phyloP scores from a whole-genome alignment of 2,888 invertebrate genomes.

The Parnassius mnemosyne region DNA sequence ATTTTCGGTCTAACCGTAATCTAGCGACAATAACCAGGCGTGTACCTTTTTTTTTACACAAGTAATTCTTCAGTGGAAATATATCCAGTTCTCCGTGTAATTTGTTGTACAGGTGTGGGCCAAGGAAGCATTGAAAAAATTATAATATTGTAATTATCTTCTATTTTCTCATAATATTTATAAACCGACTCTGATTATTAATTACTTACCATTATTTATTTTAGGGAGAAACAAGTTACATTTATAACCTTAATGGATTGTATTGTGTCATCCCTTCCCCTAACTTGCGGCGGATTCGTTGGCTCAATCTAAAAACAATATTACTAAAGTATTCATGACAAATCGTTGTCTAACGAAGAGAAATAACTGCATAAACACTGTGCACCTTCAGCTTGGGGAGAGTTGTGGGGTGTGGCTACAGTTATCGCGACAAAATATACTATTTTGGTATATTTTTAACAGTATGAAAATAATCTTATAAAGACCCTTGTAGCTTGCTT shows the following conservation, averaged over 20 bases:
- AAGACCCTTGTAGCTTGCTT: no score
- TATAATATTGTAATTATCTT: no score
- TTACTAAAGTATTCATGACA: slow-evolving; percentile 79
- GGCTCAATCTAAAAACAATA: slow-evolving; percentile 79
- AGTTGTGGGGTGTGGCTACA: slow-evolving; percentile 36
- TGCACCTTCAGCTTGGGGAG: slow-evolving; percentile 65
- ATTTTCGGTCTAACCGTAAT: no score
- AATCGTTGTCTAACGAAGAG: slow-evolving; percentile 78
- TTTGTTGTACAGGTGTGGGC: no score
- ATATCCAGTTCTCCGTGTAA: no score
- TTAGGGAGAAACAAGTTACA: slow-evolving; percentile 7
- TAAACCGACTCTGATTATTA: slow-evolving; percentile 7
- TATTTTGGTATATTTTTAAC: neutral
- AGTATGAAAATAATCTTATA: no score
- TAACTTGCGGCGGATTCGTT: slow-evolving; percentile 35
- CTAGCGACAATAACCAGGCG: no score
- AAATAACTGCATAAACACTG: slow-evolving; percentile 74
- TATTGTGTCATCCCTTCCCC: slow-evolving; percentile 41
- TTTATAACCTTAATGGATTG: slow-evolving; percentile 29
- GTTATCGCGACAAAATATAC: slow-evolving; percentile 37
- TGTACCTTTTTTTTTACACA: no score
- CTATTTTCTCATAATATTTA: no score
- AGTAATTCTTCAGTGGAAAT: no score
- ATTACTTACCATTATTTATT: slow-evolving; percentile 17
- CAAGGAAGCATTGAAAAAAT: no score